A percentile compares a stretch with the other conserved stretches of the same genome.
Evolutionary conservation across 1,140 invertebrate species (phyloP).

Genomic region (Leptonema lineaticorne): DNA sequence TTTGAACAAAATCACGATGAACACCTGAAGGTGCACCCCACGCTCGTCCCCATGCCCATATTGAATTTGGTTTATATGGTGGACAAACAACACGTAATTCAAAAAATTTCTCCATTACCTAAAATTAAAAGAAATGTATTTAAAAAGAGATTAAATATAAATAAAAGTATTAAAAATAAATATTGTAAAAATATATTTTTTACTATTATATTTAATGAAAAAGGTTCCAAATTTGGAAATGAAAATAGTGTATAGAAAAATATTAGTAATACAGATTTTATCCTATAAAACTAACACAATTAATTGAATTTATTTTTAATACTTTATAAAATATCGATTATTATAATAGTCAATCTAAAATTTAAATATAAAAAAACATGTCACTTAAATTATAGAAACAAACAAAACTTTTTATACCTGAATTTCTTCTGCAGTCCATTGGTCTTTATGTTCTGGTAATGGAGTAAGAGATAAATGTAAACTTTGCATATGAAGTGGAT

Average conservation of each 20-base stretch:
- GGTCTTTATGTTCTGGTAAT: conserved; percentile 79
- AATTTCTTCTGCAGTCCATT: conserved; percentile 83
- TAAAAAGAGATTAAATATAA: no score
- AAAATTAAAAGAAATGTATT: conserved; percentile 42
- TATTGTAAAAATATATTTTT: no score
- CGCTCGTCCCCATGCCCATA: conserved; percentile 80
- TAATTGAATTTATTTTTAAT: no score
- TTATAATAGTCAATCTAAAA: no score
- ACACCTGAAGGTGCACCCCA: conserved; percentile 80
- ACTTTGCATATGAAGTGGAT: conserved; percentile 84
- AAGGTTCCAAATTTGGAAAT: no score
- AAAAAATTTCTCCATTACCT: conserved; percentile 91
- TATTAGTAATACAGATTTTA: no score
- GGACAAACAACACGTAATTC: conserved; percentile 81
- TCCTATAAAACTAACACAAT: no score
- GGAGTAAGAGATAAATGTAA: conserved; percentile 87
- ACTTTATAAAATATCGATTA: no score
- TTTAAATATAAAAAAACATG: no score
- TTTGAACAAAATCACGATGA: conserved; percentile 82
- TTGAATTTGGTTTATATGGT: conserved; percentile 85
- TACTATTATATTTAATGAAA: no score
- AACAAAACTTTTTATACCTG: conserved; percentile 57
- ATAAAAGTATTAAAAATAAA: neutral
- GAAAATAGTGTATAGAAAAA: no score
- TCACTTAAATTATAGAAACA: no score